Conservation (phyloP, 2,797 vertebrate species). For the Tenualosa ilisha region DNA sequence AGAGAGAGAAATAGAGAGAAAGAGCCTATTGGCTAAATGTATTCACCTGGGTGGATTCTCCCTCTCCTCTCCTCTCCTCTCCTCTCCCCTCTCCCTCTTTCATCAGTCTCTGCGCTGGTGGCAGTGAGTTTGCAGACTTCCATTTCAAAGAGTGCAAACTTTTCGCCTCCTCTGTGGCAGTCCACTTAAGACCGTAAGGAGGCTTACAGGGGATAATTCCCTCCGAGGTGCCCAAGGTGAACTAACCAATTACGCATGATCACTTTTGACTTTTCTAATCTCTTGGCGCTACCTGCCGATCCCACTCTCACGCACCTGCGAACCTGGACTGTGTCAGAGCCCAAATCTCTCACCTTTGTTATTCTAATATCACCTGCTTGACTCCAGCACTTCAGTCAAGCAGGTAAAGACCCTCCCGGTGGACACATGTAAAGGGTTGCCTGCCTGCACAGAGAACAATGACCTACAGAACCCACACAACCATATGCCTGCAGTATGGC, state of each 20-base stretch:
- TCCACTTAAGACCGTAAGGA: slow-evolving; percentile 75
- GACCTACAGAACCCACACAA: slow-evolving; percentile 30
- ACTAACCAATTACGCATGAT: slow-evolving; percentile 80
- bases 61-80: slow-evolving; percentile 24
- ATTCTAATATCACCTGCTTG: slow-evolving; percentile 74
- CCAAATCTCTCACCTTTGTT: slow-evolving; percentile 67
- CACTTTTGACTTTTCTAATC: slow-evolving; percentile 81
- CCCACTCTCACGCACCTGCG: slow-evolving; percentile 68
- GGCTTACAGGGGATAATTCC: slow-evolving; percentile 76
- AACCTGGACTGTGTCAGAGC: slow-evolving; percentile 63
- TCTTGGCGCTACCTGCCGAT: slow-evolving; percentile 69
- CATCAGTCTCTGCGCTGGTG: slow-evolving; percentile 67
- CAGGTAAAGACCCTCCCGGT: slow-evolving; percentile 63
- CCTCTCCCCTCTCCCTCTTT: slow-evolving; percentile 60
- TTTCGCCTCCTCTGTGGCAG: slow-evolving; percentile 62
- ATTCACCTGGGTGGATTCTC: slow-evolving; percentile 57
- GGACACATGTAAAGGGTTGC: slow-evolving; percentile 10
- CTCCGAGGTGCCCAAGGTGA: slow-evolving; percentile 72
- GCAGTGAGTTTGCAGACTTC: slow-evolving; percentile 68
- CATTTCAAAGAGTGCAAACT: slow-evolving; percentile 73
- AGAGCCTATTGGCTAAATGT: slow-evolving; percentile 68
- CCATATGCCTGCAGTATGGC: neutral
- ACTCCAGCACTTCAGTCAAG: slow-evolving; percentile 67
- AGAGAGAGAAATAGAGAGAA: slow-evolving; percentile 53
- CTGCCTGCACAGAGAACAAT: slow-evolving; percentile 46